Conservation (phyloP, 2,113 vertebrate species). For the Anas platyrhynchos region DNA sequence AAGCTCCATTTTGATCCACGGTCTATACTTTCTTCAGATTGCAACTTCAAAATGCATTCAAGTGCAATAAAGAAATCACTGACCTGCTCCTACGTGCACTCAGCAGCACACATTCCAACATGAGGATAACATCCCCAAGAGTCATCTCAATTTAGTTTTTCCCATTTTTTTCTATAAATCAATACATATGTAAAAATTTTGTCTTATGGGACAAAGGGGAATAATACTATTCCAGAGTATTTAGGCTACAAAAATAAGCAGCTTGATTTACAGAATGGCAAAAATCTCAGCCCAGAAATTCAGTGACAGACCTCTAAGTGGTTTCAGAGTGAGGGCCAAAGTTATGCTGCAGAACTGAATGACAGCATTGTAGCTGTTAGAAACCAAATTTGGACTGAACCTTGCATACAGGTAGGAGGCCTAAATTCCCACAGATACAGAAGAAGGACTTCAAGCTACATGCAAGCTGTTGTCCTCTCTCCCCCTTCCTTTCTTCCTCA, state of each 20-base stretch:
- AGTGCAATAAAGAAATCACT: background rate
- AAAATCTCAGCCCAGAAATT: background rate
- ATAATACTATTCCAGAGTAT: background rate
- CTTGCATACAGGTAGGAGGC: background rate
- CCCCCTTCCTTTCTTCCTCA: background rate
- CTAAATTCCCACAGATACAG: background rate
- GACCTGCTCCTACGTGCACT: background rate
- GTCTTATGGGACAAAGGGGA: background rate
- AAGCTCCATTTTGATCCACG: background rate
- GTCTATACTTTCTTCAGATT: background rate
- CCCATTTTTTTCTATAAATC: background rate
- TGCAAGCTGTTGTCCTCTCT: background rate
- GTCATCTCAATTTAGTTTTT: background rate
- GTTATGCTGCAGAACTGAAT: background rate
- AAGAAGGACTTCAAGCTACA: background rate
- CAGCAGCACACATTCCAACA: background rate
- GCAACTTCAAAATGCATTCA: background rate
- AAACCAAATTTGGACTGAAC: background rate
- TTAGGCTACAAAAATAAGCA: background rate
- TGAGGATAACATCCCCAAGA: background rate
- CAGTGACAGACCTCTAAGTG: background rate
- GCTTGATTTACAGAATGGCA: background rate
- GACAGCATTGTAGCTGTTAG: background rate
- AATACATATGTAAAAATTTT: background rate
- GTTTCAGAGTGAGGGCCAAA: background rate